Evolutionary conservation across 2,113 vertebrate species (phyloP).

Genomic region (Pomatostomus ruficeps): DNA sequence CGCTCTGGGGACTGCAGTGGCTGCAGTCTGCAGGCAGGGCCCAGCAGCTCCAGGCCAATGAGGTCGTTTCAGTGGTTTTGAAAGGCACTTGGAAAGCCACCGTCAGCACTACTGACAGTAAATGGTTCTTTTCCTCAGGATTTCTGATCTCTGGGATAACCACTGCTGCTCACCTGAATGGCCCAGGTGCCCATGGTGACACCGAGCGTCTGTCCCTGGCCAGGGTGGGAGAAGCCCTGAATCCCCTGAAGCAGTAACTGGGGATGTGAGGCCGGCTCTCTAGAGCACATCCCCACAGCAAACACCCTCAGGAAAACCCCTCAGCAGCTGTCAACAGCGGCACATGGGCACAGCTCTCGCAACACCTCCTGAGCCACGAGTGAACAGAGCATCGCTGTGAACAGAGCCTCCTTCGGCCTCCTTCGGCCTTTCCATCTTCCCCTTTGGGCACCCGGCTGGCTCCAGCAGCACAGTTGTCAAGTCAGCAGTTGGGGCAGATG

Average conservation of each 20-base stretch:
- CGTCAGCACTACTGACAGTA: accelerated
- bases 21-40: background rate
- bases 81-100: background rate
- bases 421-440: background rate
- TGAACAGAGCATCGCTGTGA: accelerated
- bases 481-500: background rate
- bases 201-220: background rate
- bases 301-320: background rate
- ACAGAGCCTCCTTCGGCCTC: background rate
- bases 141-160: background rate
- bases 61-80: background rate
- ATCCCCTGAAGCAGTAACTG: background rate
- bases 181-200: background rate
- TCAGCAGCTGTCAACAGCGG: background rate
- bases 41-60: background rate
- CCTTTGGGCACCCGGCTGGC: background rate
- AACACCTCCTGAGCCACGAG: accelerated
- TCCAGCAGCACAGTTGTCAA: background rate
- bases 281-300: background rate
- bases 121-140: background rate
- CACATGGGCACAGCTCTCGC: background rate
- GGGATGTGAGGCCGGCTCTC: background rate
- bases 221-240: background rate
- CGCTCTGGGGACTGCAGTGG: background rate
- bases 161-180: background rate